Evolutionary conservation across 2,888 invertebrate genomes (phyloP).

Genomic region (Dasysyrphus tricinctus): DNA sequence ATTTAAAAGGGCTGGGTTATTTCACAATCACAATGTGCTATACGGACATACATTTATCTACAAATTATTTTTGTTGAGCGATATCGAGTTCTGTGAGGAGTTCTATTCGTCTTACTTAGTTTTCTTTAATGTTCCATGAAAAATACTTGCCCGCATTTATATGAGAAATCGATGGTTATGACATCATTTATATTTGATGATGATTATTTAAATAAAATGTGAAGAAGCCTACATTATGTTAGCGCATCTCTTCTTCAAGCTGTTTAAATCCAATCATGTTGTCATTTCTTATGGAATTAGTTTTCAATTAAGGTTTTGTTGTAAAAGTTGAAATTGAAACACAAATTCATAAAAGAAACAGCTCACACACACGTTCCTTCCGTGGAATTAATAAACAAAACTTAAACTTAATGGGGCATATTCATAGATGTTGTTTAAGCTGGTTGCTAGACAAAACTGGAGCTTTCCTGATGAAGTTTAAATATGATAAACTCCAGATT

Average conservation of each 20-base stretch:
- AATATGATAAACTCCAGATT: too few relatives aligned
- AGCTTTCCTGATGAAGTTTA: too few relatives aligned
- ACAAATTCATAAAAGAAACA: too few relatives aligned
- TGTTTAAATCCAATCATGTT: background rate
- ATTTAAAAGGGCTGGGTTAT: constrained; percentile 15
- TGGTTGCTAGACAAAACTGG: too few relatives aligned
- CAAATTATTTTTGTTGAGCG: background rate
- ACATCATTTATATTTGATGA: constrained; percentile 2
- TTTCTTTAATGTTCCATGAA: background rate
- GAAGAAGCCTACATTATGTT: background rate
- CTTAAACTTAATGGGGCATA: too few relatives aligned
- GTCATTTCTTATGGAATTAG: background rate
- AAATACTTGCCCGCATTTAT: background rate
- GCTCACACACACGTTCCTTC: too few relatives aligned
- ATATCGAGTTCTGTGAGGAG: background rate
- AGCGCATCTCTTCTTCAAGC: background rate
- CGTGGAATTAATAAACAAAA: too few relatives aligned
- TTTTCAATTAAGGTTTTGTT: background rate
- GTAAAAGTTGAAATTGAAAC: background rate
- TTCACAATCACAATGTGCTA: background rate
- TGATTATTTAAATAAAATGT: background rate
- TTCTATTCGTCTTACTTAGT: background rate
- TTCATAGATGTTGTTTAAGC: too few relatives aligned
- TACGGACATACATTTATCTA: background rate
- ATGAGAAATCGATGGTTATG: constrained; percentile 5